phyloP scores from a whole-genome alignment of 2,888 invertebrate genomes.

The Phortica okadai region DNA sequence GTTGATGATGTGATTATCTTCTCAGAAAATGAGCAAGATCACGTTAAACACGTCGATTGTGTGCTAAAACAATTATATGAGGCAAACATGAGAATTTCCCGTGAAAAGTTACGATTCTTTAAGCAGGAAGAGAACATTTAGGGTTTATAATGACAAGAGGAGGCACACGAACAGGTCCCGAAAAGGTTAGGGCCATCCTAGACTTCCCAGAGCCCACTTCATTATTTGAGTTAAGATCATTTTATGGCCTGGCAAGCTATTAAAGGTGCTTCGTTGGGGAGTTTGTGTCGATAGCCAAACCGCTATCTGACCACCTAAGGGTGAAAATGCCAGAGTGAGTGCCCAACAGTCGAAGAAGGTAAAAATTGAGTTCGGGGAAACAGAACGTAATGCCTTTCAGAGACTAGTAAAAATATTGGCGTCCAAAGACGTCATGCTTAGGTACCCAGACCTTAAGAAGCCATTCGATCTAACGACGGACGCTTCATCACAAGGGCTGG shows the following conservation, averaged over 20 bases:
- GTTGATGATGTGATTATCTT: not conserved
- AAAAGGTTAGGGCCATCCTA: not conserved
- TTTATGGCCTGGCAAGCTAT: not conserved
- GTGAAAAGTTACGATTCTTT: not conserved
- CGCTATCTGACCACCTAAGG: constrained; percentile 27
- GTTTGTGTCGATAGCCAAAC: constrained; percentile 35
- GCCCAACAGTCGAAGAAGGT: constrained; percentile 31
- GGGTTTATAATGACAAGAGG: constrained; percentile 37
- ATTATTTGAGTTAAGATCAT: not conserved
- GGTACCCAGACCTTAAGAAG: constrained; percentile 37
- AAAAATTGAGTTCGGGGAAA: constrained; percentile 22
- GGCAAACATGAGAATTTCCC: not conserved
- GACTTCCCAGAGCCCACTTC: not conserved
- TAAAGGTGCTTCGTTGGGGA: not conserved
- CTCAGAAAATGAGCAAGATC: not conserved
- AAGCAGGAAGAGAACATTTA: not conserved
- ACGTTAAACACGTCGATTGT: not conserved
- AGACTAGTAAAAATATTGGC: constrained; percentile 27
- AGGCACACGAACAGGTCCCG: not conserved
- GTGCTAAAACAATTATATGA: not conserved
- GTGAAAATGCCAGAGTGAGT: constrained; percentile 25
- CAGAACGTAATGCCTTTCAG: constrained; percentile 30
- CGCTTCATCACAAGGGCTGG: constrained; percentile 57
- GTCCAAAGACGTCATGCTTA: constrained; percentile 33
- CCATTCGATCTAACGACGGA: constrained; percentile 55